Percentiles rank a stretch among this genome's conserved stretches.
These are phyloP conservation scores for Alligator mississippiensis DNA, from an alignment of 2,113 vertebrate species.

Conservation along the genomic window DNA sequence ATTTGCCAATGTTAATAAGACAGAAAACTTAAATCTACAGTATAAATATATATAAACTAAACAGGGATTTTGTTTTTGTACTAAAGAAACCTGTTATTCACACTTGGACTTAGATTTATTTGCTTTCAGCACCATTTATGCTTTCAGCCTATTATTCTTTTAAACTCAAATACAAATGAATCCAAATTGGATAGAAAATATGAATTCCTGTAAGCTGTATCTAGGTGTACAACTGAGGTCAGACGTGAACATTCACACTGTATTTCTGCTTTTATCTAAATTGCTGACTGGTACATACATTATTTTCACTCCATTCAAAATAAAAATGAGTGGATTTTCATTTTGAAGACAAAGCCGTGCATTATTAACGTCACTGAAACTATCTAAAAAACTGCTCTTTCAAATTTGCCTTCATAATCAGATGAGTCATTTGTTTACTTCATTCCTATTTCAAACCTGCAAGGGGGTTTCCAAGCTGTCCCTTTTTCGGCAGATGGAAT, in stretches of 20 bases:
- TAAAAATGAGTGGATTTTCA: not conserved
- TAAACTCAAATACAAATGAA: not conserved
- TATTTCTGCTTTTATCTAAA: slow-evolving; percentile 8
- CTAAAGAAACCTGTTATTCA: not conserved
- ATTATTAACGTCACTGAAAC: not conserved
- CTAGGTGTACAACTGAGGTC: not conserved
- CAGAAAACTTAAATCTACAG: slow-evolving; percentile 37
- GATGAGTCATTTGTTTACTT: slow-evolving; percentile 62
- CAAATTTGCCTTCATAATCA: slow-evolving; percentile 32
- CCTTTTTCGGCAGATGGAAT: slow-evolving; percentile 71
- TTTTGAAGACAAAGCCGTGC: not conserved
- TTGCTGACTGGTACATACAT: rapidly evolving
- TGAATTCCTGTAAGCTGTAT: not conserved
- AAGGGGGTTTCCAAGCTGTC: slow-evolving; percentile 59
- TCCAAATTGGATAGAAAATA: slow-evolving; percentile 29
- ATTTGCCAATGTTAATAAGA: not conserved
- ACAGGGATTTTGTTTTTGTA: not conserved
- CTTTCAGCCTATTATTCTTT: not conserved
- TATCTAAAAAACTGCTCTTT: slow-evolving; percentile 17
- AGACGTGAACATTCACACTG: not conserved
- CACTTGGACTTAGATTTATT: not conserved
- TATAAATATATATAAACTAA: slow-evolving; percentile 50
- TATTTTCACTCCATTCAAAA: not conserved
- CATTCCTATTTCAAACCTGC: slow-evolving; percentile 41
- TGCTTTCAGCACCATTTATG: not conserved